phyloP scores from a whole-genome alignment of 2,113 vertebrate species.

The Poeciliopsis occidentalis region DNA sequence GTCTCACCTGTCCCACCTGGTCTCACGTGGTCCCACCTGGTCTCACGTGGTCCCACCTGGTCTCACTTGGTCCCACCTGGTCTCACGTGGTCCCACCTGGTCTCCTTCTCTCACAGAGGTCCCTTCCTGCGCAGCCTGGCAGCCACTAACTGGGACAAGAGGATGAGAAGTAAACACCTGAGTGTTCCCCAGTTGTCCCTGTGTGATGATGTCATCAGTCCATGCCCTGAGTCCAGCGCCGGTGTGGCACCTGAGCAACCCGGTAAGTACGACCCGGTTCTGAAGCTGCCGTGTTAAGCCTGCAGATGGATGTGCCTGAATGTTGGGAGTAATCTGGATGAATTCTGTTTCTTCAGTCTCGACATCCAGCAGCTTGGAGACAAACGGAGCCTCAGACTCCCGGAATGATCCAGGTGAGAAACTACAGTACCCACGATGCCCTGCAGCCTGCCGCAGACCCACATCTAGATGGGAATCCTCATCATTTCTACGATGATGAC shows the following conservation, averaged over 20 bases:
- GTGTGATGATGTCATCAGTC: constrained; percentile 35
- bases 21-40: background rate
- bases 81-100: background rate
- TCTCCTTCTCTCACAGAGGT: constrained; percentile 78
- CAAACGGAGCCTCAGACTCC: constrained; percentile 37
- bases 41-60: background rate
- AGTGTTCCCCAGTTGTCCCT: constrained; percentile 40
- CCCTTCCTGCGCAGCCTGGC: constrained; percentile 89
- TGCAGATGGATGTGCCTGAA: background rate
- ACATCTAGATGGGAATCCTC: too few species aligned
- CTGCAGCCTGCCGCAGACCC: background rate
- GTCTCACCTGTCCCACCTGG: background rate
- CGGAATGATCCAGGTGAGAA: constrained; percentile 67
- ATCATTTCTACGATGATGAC: too few species aligned
- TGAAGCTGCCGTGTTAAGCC: background rate
- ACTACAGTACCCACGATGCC: constrained; percentile 10
- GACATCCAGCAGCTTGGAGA: background rate
- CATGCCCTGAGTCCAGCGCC: constrained; percentile 9
- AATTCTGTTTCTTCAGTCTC: background rate
- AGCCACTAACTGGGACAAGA: constrained; percentile 83
- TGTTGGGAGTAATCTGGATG: too few species aligned
- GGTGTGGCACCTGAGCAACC: fast-evolving
- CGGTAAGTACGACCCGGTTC: background rate
- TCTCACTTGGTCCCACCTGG: too few species aligned
- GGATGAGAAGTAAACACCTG: constrained; percentile 71